phyloP scores from a whole-genome alignment of 1,140 invertebrate species.

The Bombus confusus region DNA sequence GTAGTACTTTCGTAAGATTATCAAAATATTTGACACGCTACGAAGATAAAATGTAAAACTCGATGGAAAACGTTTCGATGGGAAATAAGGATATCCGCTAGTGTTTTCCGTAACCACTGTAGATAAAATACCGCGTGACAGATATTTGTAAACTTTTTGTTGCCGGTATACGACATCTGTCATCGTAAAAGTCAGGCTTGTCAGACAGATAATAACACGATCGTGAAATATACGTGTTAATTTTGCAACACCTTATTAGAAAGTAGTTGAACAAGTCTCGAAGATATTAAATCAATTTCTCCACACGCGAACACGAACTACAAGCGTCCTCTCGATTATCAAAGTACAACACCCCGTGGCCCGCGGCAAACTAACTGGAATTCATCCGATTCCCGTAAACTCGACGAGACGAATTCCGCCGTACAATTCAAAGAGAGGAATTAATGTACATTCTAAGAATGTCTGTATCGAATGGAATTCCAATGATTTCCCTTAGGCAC shows the following conservation, averaged over 20 bases:
- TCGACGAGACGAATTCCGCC: not conserved
- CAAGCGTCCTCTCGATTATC: not conserved
- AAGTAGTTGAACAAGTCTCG: not conserved
- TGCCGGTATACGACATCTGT: no score
- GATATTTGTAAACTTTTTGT: no score
- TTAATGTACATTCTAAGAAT: not conserved
- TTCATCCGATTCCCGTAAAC: slow-evolving; percentile 5
- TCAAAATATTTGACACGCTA: no score
- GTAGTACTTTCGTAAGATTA: no score
- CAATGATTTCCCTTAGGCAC: not conserved
- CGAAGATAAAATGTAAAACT: no score
- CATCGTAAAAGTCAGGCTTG: no score
- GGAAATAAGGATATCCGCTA: no score
- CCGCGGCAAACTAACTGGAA: not conserved
- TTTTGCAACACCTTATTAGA: not conserved
- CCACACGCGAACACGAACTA: not conserved
- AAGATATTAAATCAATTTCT: not conserved
- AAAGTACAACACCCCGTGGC: not conserved
- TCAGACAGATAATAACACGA: no score
- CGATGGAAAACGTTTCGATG: no score
- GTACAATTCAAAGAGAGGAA: not conserved
- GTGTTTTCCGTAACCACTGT: no score
- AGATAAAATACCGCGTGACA: no score
- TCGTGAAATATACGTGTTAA: not conserved
- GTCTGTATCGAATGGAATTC: not conserved